Evolutionary conservation across 2,888 invertebrate species (phyloP).

Genomic region (Lottia scabra): DNA sequence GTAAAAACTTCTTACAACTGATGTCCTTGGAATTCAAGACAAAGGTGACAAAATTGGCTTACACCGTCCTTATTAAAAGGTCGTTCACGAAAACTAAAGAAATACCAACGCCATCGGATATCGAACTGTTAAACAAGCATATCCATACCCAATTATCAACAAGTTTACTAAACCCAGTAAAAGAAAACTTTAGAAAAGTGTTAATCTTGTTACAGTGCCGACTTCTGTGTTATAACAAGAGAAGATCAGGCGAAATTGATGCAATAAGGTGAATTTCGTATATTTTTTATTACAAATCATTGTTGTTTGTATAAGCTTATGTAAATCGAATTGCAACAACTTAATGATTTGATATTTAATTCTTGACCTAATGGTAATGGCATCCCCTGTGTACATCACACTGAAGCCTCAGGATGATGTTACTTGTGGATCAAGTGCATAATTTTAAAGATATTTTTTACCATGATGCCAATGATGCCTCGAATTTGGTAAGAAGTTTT

Average conservation of each 20-base stretch:
- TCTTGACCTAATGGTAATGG: too few species aligned
- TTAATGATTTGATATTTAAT: too few species aligned
- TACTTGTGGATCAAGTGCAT: too few species aligned
- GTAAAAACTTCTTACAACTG: constrained; percentile 9
- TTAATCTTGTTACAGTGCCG: constrained; percentile 7
- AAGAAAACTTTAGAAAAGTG: neutral
- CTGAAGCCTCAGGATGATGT: too few species aligned
- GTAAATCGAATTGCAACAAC: neutral
- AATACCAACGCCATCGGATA: constrained; percentile 14
- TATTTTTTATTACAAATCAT: constrained; percentile 13
- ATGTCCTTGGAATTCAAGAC: constrained; percentile 22
- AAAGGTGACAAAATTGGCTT: constrained; percentile 13
- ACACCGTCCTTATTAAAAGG: constrained; percentile 10
- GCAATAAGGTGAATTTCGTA: constrained; percentile 6
- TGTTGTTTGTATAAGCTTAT: neutral
- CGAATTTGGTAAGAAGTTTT: too few species aligned
- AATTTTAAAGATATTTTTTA: too few species aligned
- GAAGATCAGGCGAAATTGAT: constrained; percentile 15
- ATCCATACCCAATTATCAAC: too few species aligned
- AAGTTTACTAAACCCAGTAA: neutral
- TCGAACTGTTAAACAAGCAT: constrained; percentile 3
- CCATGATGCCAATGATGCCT: too few species aligned
- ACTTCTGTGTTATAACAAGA: constrained; percentile 8
- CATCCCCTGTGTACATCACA: too few species aligned
- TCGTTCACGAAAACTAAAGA: constrained; percentile 10